phyloP scores from a whole-genome alignment of 2,888 invertebrate species.

The Apotomis betuletana region DNA sequence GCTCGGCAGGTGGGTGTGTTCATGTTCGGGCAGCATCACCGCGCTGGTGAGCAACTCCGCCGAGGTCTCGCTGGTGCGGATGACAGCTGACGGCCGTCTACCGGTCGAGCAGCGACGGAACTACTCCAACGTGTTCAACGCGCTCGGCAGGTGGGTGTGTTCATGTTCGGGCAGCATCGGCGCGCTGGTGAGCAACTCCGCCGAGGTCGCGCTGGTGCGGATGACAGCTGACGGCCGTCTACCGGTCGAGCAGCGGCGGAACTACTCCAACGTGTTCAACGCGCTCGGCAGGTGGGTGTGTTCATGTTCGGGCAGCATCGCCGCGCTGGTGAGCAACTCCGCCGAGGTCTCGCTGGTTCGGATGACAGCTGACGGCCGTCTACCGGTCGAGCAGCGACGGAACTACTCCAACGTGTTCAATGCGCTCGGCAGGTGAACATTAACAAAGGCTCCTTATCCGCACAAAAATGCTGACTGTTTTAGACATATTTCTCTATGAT shows the following conservation, averaged over 20 bases:
- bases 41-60: slow-evolving; percentile 98
- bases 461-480: too few relatives aligned
- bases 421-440: slow-evolving; percentile 81
- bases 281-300: slow-evolving; percentile 83
- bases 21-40: slow-evolving; percentile 87
- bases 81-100: slow-evolving; percentile 97
- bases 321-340: slow-evolving; percentile 96
- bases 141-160: slow-evolving; percentile 77
- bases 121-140: slow-evolving; percentile 95
- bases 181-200: slow-evolving; percentile 97
- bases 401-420: slow-evolving; percentile 96
- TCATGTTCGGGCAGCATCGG: slow-evolving; percentile 87
- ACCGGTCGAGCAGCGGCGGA: slow-evolving; percentile 91
- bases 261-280: slow-evolving; percentile 94
- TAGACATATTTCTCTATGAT: too few relatives aligned
- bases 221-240: slow-evolving; percentile 98
- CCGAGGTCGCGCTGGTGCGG: slow-evolving; percentile 96
- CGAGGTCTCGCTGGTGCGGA: slow-evolving; percentile 96
- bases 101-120: slow-evolving; percentile 92
- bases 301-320: slow-evolving; percentile 86
- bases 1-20: slow-evolving; percentile 66
- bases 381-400: slow-evolving; percentile 91
- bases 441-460: too few relatives aligned
- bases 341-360: slow-evolving; percentile 96
- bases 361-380: slow-evolving; percentile 97